Conservation (phyloP, 2,888 invertebrate genomes). For the Papilio gigon region DNA sequence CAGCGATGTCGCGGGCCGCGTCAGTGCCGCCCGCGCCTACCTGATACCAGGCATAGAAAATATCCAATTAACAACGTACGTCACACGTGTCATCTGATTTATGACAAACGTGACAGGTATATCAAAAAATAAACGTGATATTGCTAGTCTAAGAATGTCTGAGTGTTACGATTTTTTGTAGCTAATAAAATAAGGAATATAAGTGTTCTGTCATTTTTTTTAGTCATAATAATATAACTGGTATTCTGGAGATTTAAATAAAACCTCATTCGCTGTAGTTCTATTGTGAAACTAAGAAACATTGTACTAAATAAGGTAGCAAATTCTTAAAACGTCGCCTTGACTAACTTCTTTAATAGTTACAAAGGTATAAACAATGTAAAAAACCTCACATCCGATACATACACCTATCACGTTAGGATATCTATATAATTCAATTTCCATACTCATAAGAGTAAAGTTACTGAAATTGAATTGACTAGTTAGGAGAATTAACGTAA, state of each 20-base stretch:
- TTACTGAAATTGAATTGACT: slow-evolving; percentile 1
- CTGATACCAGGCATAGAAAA: slow-evolving; percentile 15
- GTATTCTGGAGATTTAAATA: too few relatives aligned
- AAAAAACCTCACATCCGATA: background rate
- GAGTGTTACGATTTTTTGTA: background rate
- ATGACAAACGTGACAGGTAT: background rate
- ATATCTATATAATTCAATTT: background rate
- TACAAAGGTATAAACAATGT: background rate
- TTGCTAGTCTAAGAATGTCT: background rate
- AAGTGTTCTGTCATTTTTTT: too few relatives aligned
- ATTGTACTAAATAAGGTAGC: too few relatives aligned
- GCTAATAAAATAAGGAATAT: background rate
- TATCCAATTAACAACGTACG: slow-evolving; percentile 23
- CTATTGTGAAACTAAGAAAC: too few relatives aligned
- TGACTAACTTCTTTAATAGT: background rate
- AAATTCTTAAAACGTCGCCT: too few relatives aligned
- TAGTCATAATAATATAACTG: too few relatives aligned
- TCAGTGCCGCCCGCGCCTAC: slow-evolving; percentile 18
- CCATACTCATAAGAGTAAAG: slow-evolving; percentile 1
- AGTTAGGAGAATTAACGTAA: background rate
- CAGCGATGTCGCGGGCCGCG: slow-evolving; percentile 12
- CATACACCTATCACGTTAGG: too few relatives aligned
- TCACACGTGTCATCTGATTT: background rate
- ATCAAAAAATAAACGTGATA: background rate
- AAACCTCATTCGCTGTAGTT: too few relatives aligned